A percentile compares a stretch with the other conserved stretches of the same genome.
Conservation (phyloP, 2,113 vertebrate species). For the Nothocercus nigrocapillus region DNA sequence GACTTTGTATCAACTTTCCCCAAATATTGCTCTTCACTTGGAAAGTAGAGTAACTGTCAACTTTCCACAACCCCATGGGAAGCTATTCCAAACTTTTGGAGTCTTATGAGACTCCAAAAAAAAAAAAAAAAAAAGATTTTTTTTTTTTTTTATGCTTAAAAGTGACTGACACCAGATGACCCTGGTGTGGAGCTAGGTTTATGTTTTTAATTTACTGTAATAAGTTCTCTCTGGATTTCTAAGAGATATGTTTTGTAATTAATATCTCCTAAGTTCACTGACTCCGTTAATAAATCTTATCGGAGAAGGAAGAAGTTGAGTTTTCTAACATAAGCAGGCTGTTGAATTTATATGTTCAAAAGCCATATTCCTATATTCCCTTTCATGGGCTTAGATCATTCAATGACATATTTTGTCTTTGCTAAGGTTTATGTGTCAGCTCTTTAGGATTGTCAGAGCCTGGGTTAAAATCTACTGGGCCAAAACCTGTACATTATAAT, state of each 20-base stretch:
- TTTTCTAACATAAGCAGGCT: neutral
- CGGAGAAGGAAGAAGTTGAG: neutral
- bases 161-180: rapidly evolving
- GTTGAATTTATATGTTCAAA: neutral
- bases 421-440: neutral
- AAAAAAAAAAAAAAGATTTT: no score
- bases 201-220: constrained; percentile 37
- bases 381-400: neutral
- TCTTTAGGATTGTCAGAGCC: neutral
- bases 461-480: neutral
- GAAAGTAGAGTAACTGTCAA: neutral
- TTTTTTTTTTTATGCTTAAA: neutral
- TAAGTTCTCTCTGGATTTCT: neutral
- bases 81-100: neutral
- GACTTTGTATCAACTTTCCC: neutral
- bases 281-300: constrained; percentile 37
- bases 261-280: constrained; percentile 19
- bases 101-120: neutral
- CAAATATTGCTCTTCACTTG: rapidly evolving
- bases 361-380: neutral
- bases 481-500: neutral
- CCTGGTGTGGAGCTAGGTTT: neutral
- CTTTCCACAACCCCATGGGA: neutral
- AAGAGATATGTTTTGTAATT: constrained; percentile 15
- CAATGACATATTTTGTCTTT: neutral